These are phyloP conservation scores for Propsilocerus akamusi DNA, from an alignment of 1,140 invertebrate genomes.

Conservation along the genomic window DNA sequence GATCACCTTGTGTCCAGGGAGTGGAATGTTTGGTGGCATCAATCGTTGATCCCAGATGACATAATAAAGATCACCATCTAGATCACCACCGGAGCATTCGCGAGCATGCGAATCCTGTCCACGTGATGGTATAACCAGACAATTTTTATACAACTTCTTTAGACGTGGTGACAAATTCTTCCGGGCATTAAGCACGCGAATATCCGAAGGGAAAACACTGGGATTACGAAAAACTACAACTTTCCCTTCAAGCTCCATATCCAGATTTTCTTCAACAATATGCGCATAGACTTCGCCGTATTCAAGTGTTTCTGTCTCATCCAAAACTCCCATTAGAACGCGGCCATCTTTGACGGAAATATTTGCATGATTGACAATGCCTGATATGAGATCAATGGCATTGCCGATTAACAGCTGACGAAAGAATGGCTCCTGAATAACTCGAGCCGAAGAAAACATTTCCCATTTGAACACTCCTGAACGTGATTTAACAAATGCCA, in stretches of 20 bases:
- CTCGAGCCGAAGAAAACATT: neutral
- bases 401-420: neutral
- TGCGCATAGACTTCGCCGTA: neutral
- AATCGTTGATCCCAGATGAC: neutral
- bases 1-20: neutral
- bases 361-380: neutral
- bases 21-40: neutral
- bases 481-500: no score
- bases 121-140: neutral
- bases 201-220: neutral
- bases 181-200: neutral
- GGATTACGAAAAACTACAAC: neutral
- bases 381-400: neutral
- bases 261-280: neutral
- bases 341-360: neutral
- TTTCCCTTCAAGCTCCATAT: neutral
- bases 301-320: neutral
- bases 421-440: neutral
- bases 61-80: neutral
- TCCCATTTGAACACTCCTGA: no score
- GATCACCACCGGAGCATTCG: neutral
- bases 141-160: neutral
- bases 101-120: neutral
- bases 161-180: neutral
- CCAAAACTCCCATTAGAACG: neutral